phyloP scores from a whole-genome alignment of 2,888 invertebrate genomes.

The Xestoiulus laeticollis region DNA sequence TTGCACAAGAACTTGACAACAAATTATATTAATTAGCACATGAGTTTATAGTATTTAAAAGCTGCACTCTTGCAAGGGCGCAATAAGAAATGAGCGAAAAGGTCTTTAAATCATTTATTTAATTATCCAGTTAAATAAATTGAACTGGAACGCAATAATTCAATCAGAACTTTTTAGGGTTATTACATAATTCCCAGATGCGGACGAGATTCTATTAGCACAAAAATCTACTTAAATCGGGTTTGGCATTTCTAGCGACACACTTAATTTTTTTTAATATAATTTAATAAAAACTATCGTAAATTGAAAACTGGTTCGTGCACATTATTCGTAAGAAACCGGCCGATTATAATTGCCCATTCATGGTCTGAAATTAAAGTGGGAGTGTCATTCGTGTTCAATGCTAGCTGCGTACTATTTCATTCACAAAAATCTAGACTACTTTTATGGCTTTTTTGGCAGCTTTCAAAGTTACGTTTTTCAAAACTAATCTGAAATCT shows the following conservation, averaged over 20 bases:
- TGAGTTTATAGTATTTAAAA: too few species aligned
- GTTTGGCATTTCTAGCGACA: neutral
- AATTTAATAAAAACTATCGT: neutral
- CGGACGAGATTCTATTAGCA: neutral
- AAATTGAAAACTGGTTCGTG: neutral
- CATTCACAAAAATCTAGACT: constrained; percentile 52
- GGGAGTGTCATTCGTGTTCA: neutral
- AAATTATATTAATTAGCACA: neutral
- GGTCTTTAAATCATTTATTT: neutral
- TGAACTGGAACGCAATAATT: neutral
- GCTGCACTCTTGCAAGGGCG: neutral
- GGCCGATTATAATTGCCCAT: neutral
- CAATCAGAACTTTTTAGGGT: neutral
- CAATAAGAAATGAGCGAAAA: too few species aligned
- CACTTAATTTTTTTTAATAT: neutral
- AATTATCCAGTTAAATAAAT: neutral
- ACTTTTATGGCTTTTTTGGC: constrained; percentile 25
- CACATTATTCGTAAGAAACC: neutral
- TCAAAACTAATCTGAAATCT: neutral
- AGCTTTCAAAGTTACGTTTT: neutral
- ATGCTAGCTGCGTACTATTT: constrained; percentile 48
- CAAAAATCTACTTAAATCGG: neutral
- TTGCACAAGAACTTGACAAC: neutral
- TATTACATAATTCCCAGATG: neutral
- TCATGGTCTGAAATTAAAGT: constrained; percentile 28